Evolutionary conservation across 2,113 vertebrate species (phyloP), one percentile per base, ranked within the genome.

Genomic region (Plestiodon gilberti): DNA sequence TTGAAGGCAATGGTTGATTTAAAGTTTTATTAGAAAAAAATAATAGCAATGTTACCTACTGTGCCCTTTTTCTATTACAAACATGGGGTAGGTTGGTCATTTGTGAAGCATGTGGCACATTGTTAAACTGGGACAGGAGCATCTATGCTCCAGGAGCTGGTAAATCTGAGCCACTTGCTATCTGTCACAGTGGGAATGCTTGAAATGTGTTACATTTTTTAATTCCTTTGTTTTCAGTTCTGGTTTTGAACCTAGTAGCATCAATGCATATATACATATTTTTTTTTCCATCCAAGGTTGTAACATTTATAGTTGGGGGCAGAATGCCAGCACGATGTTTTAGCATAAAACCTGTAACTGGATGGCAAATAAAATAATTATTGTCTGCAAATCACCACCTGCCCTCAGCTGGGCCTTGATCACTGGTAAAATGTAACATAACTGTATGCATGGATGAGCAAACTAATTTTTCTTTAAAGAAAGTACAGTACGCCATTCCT

Each of bases 181-280:
- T 35, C 74, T 78, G 65, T 52, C 57, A 62, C 70, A 38, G 18
- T 52, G 52, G 74, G 9, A 57, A 69, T 33, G 30, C 1, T 11
- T 3, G 0, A 0, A 78, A 6, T 3, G 0, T 0, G 0, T 48
- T 0, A 28, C 17, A 81, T 75, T 85, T 82, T 59, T 10, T 6
- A 48, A 77, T 35, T 43, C 1, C 80, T 91, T 18, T 84, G 2
- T 88, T 38, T 79, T 17, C 43, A 48, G 43, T 91, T 17, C 3
- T 70, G 0, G 33, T 11, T 70, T 84, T 23, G 70, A 40, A 55
- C 57, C 10, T 15, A 76, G 3, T n/a, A 71, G 57, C 0, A 0
- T 78, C 75, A 82, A 18, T 57, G 1, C 4, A 33, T 76, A 38
- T 33, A 35, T 33, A 70, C 43, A 57, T 40, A 48, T 48, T 48